These are phyloP conservation scores for Odontophorus gujanensis DNA, from an alignment of 2,113 vertebrate genomes.

Conservation along the genomic window DNA sequence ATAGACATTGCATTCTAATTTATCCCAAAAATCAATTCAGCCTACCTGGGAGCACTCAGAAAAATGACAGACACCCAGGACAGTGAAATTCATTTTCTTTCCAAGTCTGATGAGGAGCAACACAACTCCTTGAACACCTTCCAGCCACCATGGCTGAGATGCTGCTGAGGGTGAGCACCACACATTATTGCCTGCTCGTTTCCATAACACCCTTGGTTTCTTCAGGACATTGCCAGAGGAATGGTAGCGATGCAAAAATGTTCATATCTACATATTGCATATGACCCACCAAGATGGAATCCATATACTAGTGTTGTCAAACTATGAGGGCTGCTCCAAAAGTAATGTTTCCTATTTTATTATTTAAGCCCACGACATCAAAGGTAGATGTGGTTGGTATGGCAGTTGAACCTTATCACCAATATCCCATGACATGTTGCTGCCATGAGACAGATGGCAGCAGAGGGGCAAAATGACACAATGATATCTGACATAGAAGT, in stretches of 20 bases:
- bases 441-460: too few relatives aligned
- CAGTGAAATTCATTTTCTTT: background rate
- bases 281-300: background rate
- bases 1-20: background rate
- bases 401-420: too few relatives aligned
- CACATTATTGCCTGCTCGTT: background rate
- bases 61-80: background rate
- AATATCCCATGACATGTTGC: too few relatives aligned
- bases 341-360: background rate
- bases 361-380: too few relatives aligned
- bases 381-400: too few relatives aligned
- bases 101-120: background rate
- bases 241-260: background rate
- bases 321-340: background rate
- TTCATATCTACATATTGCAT: background rate
- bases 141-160: background rate
- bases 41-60: background rate
- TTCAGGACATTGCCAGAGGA: background rate
- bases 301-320: background rate
- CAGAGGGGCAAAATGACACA: too few relatives aligned
- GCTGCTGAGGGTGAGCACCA: accelerated
- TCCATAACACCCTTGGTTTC: accelerated
- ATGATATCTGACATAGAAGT: too few relatives aligned
- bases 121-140: background rate
- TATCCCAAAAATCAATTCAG: background rate